phyloP scores from a whole-genome alignment of 2,113 vertebrate genomes.

The Phaethon lepturus region DNA sequence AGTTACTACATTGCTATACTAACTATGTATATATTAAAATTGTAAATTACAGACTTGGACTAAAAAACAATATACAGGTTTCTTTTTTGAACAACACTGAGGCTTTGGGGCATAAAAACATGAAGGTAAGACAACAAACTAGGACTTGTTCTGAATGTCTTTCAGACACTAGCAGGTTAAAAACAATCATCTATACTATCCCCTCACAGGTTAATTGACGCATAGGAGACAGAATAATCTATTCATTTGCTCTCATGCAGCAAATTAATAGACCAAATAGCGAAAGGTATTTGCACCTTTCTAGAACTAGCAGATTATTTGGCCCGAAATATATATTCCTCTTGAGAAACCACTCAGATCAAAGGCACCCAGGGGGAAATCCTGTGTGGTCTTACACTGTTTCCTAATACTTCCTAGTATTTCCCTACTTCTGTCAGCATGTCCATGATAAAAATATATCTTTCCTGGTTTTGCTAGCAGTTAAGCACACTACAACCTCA shows the following conservation, averaged over 20 bases:
- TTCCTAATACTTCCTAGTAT: background rate
- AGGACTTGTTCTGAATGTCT: background rate
- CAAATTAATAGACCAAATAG: constrained; percentile 28
- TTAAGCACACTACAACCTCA: background rate
- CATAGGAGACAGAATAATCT: constrained; percentile 14
- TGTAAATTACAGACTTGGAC: background rate
- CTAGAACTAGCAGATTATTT: background rate
- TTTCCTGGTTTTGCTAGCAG: background rate
- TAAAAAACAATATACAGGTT: background rate
- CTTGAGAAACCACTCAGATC: background rate
- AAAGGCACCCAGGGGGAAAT: background rate
- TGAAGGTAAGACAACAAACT: background rate
- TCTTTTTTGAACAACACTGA: background rate
- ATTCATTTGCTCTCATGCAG: background rate
- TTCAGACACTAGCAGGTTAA: background rate
- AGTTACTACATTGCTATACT: background rate
- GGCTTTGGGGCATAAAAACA: background rate
- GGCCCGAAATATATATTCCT: background rate
- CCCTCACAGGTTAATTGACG: background rate
- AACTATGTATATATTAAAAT: background rate
- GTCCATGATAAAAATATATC: background rate
- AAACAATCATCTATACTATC: background rate
- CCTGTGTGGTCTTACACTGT: background rate
- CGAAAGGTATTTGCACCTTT: constrained; percentile 1
- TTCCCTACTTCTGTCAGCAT: background rate